Percentiles rank a stretch among this genome's conserved stretches.
phyloP scores from a whole-genome alignment of 2,113 vertebrate species.

The Eurypyga helias region DNA sequence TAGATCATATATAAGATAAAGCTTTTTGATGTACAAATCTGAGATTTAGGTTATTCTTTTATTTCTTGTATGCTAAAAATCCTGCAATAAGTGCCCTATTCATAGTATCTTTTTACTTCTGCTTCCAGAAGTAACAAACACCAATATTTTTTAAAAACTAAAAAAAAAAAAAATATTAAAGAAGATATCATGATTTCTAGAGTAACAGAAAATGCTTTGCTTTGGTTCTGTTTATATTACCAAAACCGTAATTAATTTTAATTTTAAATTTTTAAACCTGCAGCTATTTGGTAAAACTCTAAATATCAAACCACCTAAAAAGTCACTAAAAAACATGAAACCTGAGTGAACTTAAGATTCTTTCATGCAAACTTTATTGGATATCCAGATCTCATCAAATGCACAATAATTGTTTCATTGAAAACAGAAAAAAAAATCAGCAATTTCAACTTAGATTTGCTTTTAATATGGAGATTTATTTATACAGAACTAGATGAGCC shows the following conservation, averaged over 20 bases:
- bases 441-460: not conserved
- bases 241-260: not conserved
- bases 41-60: not conserved
- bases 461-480: not conserved
- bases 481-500: not conserved
- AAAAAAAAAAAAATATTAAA: too few relatives aligned
- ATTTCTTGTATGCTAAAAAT: not conserved
- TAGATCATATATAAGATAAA: not conserved
- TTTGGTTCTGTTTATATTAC: not conserved
- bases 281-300: not conserved
- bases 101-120: not conserved
- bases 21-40: not conserved
- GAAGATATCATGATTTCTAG: not conserved
- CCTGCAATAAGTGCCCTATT: not conserved
- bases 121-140: not conserved
- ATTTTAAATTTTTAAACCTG: not conserved
- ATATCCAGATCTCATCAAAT: not conserved
- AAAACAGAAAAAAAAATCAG: not conserved
- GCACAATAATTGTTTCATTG: not conserved
- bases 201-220: not conserved
- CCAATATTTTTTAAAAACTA: not conserved
- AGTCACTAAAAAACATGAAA: not conserved
- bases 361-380: not conserved
- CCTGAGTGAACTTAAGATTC: not conserved
- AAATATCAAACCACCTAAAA: not conserved